Conservation (phyloP, 92 coral and sea anemone genomes). For the Porites lobata region DNA sequence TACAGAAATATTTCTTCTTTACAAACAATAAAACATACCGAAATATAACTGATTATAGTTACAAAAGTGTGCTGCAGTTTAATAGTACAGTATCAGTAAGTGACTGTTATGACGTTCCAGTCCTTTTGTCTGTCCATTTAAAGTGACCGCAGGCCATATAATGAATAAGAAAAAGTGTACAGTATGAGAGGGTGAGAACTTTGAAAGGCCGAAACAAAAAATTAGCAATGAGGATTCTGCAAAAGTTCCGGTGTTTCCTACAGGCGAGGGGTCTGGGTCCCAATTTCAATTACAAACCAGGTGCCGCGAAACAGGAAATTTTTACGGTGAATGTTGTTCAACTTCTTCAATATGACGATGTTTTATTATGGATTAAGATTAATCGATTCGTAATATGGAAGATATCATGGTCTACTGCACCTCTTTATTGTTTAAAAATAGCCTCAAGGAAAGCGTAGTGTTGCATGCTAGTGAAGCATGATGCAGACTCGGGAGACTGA, state of each 20-base stretch:
- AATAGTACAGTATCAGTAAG: too few relatives aligned
- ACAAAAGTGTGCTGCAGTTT: too few relatives aligned
- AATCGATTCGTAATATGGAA: background rate
- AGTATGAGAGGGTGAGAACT: background rate
- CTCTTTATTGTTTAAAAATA: conserved; percentile 5
- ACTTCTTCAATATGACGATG: background rate
- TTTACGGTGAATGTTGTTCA: background rate
- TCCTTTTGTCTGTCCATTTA: too few relatives aligned
- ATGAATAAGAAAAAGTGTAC: too few relatives aligned
- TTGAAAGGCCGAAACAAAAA: too few relatives aligned
- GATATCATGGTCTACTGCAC: conserved; percentile 15
- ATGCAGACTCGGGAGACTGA: background rate
- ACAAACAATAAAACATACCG: too few relatives aligned
- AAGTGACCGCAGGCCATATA: too few relatives aligned
- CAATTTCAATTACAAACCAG: background rate
- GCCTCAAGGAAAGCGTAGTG: background rate
- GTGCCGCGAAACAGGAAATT: conserved; percentile 7
- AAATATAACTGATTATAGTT: too few relatives aligned
- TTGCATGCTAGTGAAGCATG: conserved; percentile 25
- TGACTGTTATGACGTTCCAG: too few relatives aligned
- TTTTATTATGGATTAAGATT: background rate
- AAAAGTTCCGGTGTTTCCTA: too few relatives aligned
- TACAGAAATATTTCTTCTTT: too few relatives aligned
- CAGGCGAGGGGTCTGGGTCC: background rate
- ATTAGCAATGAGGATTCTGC: too few relatives aligned